Base-by-base conservation (phyloP, 23 tunicate genomes). In the Halocynthia aurantium region DNA sequence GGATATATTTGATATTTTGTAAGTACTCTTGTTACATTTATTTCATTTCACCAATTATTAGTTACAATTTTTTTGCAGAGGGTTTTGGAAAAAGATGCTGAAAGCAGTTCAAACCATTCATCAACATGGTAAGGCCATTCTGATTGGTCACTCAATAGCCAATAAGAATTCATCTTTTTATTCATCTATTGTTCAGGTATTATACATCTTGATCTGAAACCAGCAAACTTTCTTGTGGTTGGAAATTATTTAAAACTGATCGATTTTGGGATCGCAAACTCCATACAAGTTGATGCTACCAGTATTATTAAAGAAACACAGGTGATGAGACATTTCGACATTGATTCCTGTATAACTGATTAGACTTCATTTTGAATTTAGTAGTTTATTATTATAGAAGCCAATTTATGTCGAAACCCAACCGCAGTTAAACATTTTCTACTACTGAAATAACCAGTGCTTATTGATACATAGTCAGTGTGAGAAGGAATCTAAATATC, bases 201-300 rank as follows among this genome's bases (percentile, higher is more conserved):
- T n/a, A 87, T 93, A 8, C 98, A 93, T 73, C 85, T 73, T 7
- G 98, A 93, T 70, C 61, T 93, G 62, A 93, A 93, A 67, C 98
- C 98, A 15, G 93, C 93, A 10, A 93, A 93, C 55, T 93, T 93
- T 62, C 67, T 86, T 50, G 51, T 91, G 50, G 97, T 91, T 10
- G 67, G 82, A 61, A 83, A 83, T 49, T 77, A 77, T 53, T 71
- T 91, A 55, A 91, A 91, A 62, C 77, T 91, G 49, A 91, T 91
- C 22, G 97, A 91, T 50, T 91, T 91, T 67, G 97, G 97, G 60
- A 91, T 91, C 54, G 91, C 97, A 4, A 91, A 86, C 63, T 56
- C 87, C 8, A 86, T 93, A 6, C 88, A 86, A 54, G 77, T 82
- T 5, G 88, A 93, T 74, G 98, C 84, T 6, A 91, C 97, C 10